Conservation (phyloP, 2,888 invertebrate genomes). For the Cinara cedri region DNA sequence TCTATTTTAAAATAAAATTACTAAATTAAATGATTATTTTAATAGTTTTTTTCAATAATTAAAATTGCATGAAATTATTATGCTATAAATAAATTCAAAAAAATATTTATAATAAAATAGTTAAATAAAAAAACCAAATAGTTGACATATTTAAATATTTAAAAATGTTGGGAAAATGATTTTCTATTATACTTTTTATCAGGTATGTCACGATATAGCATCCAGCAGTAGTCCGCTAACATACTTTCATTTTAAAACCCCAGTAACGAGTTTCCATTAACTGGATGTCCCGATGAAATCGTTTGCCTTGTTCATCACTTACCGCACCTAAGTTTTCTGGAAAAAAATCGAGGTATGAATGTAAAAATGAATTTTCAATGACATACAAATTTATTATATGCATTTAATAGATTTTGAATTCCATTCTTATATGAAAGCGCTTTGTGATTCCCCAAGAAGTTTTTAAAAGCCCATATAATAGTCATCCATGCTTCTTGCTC, state of each 20-base stretch:
- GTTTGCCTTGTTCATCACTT: neutral
- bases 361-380: constrained; percentile 61
- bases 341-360: neutral
- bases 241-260: constrained; percentile 15
- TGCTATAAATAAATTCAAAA: neutral
- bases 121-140: neutral
- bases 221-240: constrained; percentile 9
- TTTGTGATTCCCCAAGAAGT: constrained; percentile 57
- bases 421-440: constrained; percentile 54
- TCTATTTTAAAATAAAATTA: neutral
- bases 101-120: neutral
- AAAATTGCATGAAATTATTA: constrained; percentile 2
- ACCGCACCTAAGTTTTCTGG: neutral
- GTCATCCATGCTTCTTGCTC: too few relatives aligned
- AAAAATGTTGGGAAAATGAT: constrained; percentile 7
- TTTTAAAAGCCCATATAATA: neutral
- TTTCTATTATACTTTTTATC: constrained; percentile 16
- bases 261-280: neutral
- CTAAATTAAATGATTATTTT: neutral
- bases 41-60: neutral
- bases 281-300: neutral
- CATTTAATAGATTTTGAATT: constrained; percentile 56
- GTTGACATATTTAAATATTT: constrained; percentile 64
- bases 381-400: constrained; percentile 60
- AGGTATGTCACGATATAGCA: constrained; percentile 3